Evolutionary conservation across 2,797 vertebrate species (phyloP).

Genomic region (Anolis apletophallus): DNA sequence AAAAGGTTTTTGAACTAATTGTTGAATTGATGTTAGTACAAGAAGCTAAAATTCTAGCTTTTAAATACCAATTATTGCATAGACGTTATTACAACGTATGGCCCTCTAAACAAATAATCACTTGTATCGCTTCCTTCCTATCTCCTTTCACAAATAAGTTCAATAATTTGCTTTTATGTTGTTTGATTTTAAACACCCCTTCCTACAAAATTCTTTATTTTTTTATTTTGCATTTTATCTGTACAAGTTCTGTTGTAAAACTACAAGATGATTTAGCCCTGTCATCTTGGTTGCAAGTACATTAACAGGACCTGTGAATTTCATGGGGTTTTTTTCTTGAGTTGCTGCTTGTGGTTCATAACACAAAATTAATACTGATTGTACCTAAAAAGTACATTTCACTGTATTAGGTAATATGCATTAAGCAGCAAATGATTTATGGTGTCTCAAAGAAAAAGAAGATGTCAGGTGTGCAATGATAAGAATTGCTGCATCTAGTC

Average conservation of each 20-base stretch:
- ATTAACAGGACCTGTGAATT: slow-evolving; percentile 65
- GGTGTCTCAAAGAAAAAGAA: slow-evolving; percentile 47
- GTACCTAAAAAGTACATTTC: slow-evolving; percentile 66
- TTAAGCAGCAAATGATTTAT: slow-evolving; percentile 65
- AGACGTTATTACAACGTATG: slow-evolving; percentile 32
- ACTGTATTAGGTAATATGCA: slow-evolving; percentile 63
- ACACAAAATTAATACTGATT: slow-evolving; percentile 71
- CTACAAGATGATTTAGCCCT: slow-evolving; percentile 62
- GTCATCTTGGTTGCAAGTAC: slow-evolving; percentile 66
- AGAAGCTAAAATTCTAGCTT: neutral
- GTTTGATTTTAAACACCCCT: neutral
- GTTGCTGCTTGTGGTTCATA: slow-evolving; percentile 53
- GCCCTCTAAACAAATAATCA: slow-evolving; percentile 48
- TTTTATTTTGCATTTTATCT: slow-evolving; percentile 59
- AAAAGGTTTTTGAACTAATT: neutral
- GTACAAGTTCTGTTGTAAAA: slow-evolving; percentile 61
- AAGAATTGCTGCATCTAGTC: neutral
- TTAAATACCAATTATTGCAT: neutral
- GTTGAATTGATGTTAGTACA: neutral
- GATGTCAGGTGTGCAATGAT: neutral
- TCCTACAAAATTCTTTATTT: neutral
- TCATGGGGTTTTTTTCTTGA: slow-evolving; percentile 58
- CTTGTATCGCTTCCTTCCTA: slow-evolving; percentile 43
- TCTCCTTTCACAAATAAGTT: too few species aligned
- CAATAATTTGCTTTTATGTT: neutral